Base-by-base conservation (phyloP, 37 sponge, comb jelly and placozoan genomes). In the Halichondria panicea region DNA sequence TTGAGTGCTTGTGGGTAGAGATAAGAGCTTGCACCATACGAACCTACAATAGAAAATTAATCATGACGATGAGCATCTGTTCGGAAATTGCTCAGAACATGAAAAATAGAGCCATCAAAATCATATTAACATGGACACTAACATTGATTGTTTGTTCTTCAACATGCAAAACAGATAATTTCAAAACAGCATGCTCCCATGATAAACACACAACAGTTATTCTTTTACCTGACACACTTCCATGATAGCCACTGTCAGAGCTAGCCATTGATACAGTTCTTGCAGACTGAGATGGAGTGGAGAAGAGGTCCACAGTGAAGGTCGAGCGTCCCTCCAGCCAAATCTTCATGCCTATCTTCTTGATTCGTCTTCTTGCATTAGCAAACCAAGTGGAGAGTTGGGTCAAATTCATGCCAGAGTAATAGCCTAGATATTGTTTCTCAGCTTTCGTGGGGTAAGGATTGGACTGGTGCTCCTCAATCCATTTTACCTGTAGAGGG, bases 361-460 rank as follows among this genome's bases (percentile, higher is more conserved):
- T 94, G 54, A 94, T 87, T 34, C 95, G 59, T 19, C 95, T 53
- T 27, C 95, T 54, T 0, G 95, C 93, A 43, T 94, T 94, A 19
- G 95, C 95, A 57, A 94, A 94, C 95, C 95, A 94, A 30, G 82
- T 91, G 25, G 89, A 88, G 8, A 94, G 87, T 40, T 94, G 95
- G 25, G 93, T 94, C n/a, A 94, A 53, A 31, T 87, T 91, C 93
- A 94, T 86, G 7, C 89, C 89, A 22, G 85, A 78, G 72, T 89
- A 79, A 48, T 87, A 80, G 24, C 89, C 93, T 46, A 94, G 74
- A 48, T 75, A 72, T 73, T 84, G 81, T 64, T 94, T 94, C 61
- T 94, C 95, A 19, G 80, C 93, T 57, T 94, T 94, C 30, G 85
- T 91, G 22, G 95, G 95, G 70, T 94, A 94, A n/a, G 95, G 95